These are phyloP conservation scores for Aphaenogaster ashmeadi DNA, from an alignment of 1,140 invertebrate species.

Conservation along the genomic window DNA sequence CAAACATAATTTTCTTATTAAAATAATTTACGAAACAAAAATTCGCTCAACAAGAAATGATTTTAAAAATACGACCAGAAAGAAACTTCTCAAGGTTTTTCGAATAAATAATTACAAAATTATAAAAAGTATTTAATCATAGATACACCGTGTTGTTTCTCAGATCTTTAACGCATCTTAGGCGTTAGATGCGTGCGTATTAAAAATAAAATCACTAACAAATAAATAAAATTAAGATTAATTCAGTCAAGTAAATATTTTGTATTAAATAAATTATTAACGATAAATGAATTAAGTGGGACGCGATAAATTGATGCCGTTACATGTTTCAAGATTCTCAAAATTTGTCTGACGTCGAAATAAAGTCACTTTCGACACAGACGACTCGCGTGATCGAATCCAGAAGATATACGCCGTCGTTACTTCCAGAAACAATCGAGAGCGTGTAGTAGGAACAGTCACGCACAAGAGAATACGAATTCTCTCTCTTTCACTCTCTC, in stretches of 20 bases:
- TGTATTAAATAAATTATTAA: background rate
- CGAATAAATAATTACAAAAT: conserved; percentile 19
- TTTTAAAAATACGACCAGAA: background rate
- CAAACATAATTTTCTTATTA: background rate
- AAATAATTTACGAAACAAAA: background rate
- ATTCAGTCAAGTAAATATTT: background rate
- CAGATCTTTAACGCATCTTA: background rate
- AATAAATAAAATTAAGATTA: conserved; percentile 14
- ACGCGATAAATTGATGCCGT: background rate
- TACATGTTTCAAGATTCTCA: background rate
- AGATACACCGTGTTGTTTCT: background rate
- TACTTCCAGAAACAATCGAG: conserved; percentile 44
- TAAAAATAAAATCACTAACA: background rate
- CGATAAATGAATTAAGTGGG: conserved; percentile 13
- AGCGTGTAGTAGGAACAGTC: conserved; percentile 63
- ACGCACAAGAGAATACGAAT: conserved; percentile 55
- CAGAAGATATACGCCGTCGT: conserved; percentile 46
- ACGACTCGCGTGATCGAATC: conserved; percentile 24
- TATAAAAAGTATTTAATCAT: conserved; percentile 3
- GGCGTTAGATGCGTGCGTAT: background rate
- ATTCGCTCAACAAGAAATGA: background rate
- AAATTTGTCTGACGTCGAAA: background rate
- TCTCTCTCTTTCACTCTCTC: background rate
- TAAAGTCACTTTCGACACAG: conserved; percentile 20
- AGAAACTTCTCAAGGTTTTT: conserved; percentile 2